These are phyloP conservation scores for Hemaris fuciformis DNA, from an alignment of 2,888 invertebrate genomes.

Conservation along the genomic window DNA sequence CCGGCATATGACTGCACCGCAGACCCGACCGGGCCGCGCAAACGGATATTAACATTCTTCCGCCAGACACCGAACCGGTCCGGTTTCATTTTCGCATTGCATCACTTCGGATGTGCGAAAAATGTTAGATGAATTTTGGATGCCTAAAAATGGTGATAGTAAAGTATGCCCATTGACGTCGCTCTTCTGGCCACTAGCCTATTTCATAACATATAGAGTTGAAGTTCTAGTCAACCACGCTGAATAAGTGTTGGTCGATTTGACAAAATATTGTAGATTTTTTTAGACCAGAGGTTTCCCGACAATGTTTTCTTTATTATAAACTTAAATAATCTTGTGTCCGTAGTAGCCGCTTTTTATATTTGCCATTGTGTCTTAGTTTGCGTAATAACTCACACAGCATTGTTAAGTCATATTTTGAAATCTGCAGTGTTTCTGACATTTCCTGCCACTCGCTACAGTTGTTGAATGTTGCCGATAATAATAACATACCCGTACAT, in stretches of 20 bases:
- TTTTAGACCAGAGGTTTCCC: too few species aligned
- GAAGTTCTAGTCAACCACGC: too few species aligned
- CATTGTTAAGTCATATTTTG: not conserved
- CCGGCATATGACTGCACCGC: conserved; percentile 4
- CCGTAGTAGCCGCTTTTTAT: too few species aligned
- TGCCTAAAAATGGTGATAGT: not conserved
- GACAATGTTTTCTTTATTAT: too few species aligned
- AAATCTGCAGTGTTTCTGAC: not conserved
- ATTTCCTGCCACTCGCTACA: not conserved
- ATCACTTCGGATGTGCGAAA: not conserved
- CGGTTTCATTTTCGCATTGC: conserved; percentile 3
- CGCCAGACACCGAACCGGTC: not conserved
- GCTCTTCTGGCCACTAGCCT: too few species aligned
- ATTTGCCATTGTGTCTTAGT: too few species aligned
- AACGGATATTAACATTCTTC: conserved; percentile 35
- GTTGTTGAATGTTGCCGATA: not conserved
- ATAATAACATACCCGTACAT: not conserved
- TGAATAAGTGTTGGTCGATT: too few species aligned
- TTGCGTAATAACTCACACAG: too few species aligned
- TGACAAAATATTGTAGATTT: too few species aligned
- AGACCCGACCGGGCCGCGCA: conserved; percentile 17
- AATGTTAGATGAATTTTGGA: not conserved
- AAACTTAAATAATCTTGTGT: too few species aligned
- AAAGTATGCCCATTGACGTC: not conserved
- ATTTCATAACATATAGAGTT: too few species aligned